Evolutionary conservation across 1,140 invertebrate genomes (phyloP).

Genomic region (Notospermus geniculatus): DNA sequence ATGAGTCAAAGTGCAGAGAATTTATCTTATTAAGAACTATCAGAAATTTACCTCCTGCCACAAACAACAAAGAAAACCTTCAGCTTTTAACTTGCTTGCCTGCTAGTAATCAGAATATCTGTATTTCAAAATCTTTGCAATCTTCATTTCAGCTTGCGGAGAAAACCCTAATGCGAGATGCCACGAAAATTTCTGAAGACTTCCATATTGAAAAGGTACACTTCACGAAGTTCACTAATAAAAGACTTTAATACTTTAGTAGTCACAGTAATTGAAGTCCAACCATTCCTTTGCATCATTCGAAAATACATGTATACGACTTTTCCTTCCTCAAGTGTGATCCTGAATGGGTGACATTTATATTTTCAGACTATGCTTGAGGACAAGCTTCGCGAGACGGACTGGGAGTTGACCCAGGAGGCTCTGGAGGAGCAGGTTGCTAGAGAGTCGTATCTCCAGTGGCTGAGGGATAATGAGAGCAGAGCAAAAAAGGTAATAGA

Average conservation of each 20-base stretch:
- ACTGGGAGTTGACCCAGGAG: conserved; percentile 92
- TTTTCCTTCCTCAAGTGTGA: too few species aligned
- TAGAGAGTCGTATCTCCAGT: conserved; percentile 85
- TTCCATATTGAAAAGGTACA: conserved; percentile 77
- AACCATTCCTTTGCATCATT: too few species aligned
- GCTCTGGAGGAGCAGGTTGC: conserved; percentile 85
- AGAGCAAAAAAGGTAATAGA: conserved; percentile 23
- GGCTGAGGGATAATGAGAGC: conserved; percentile 61
- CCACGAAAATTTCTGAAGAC: conserved; percentile 78
- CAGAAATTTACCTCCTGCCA: too few species aligned
- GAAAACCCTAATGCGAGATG: conserved; percentile 74
- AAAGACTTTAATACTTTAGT: neutral
- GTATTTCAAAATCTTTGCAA: conserved; percentile 9
- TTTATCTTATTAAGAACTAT: too few species aligned
- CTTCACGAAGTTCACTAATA: neutral
- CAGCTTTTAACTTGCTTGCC: too few species aligned
- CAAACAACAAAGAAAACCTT: too few species aligned
- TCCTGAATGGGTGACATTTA: conserved; percentile 39
- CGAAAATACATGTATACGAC: too few species aligned
- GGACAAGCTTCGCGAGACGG: conserved; percentile 86
- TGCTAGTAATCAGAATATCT: neutral
- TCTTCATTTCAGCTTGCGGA: conserved; percentile 63
- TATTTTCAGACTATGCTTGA: conserved; percentile 79
- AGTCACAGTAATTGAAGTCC: too few species aligned
- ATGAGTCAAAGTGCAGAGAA: too few species aligned